Evolutionary conservation across 2,888 invertebrate species (phyloP).

Genomic region (Nomada lathburiana): DNA sequence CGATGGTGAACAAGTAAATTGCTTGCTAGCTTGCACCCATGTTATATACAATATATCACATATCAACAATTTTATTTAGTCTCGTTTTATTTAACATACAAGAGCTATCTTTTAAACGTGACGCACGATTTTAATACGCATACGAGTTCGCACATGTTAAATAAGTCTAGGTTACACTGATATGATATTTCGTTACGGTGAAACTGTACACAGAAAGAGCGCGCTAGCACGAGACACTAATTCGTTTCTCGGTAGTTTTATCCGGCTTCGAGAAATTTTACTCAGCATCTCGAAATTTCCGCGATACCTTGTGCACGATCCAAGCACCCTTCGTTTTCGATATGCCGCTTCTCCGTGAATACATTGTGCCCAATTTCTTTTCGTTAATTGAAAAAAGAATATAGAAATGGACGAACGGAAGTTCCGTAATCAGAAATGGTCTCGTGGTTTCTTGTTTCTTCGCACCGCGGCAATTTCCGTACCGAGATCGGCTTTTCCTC

Average conservation of each 20-base stretch:
- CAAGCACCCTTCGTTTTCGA: no score
- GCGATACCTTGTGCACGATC: background rate
- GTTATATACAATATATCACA: constrained; percentile 64
- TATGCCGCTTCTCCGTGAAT: no score
- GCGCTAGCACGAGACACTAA: constrained; percentile 56
- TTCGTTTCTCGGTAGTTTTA: constrained; percentile 47
- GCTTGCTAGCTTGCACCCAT: constrained; percentile 4
- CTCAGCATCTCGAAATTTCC: background rate
- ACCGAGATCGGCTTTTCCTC: no score
- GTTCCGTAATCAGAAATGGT: no score
- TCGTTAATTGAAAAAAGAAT: no score
- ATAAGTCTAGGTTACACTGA: constrained; percentile 77
- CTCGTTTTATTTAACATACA: constrained; percentile 79
- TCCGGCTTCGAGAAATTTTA: background rate
- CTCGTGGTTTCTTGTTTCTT: no score
- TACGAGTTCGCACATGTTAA: constrained; percentile 71
- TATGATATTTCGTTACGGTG: constrained; percentile 73
- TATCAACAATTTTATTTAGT: constrained; percentile 79
- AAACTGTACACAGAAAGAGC: constrained; percentile 67
- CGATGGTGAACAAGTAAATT: constrained; percentile 7
- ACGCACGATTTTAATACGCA: constrained; percentile 66
- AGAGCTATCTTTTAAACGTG: constrained; percentile 77
- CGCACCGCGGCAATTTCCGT: no score
- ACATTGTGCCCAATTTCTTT: no score
- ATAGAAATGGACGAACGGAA: no score